Base-by-base conservation (phyloP, 2,113 vertebrate genomes). In the Onychorhynchus coronatus region DNA sequence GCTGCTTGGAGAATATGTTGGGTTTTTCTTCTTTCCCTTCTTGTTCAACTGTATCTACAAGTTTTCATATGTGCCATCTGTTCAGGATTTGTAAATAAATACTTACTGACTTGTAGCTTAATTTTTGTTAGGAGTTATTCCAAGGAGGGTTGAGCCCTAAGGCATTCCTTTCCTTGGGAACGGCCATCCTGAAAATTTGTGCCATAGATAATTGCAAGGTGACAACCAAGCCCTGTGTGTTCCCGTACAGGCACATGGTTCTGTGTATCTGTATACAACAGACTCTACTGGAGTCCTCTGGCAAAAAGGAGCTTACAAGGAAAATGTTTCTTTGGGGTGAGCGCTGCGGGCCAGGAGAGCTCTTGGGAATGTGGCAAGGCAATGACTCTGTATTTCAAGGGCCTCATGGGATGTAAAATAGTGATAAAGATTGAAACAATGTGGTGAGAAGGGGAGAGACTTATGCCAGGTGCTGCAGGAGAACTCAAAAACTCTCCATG, bases 71-170 rank as follows among this genome's bases (percentile, higher is more conserved):
- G 61, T 80, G 37, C 39, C 75, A 80, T 90, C 74, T 91, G 74
- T 83, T 94, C 33, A 47, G 85, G 75, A 90, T 92, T 92, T 93
- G 67, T 93, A 93, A 92, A 88, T 55, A 95, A 91, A 92, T 61
- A 66, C 49, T 82, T 62, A 46, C 35, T 82, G 84, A 47, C 22
- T 66, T 91, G 68, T 24, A 91, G 49, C 20, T 53, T 93, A 67
- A 59, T 49, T 93, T 85, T 70, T 62, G 25, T 70, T 42, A 46
- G 18, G 63, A 77, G 18, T 44, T 74, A 30, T 42, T 90, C 19
- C 68, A 71, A 67, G 72, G 33, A 86, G 21, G 12, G 4, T 9
- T 86, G 42, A 94, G 35, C 59, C n/a, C 35, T 31, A 62, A 70
- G 25, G 35, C 41, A 16, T 39, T 66, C 15, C 17, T 73, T 73